These are phyloP conservation scores for Gnathonemus echidnorhynchus DNA, from an alignment of 2,113 vertebrate genomes.

Conservation along the genomic window DNA sequence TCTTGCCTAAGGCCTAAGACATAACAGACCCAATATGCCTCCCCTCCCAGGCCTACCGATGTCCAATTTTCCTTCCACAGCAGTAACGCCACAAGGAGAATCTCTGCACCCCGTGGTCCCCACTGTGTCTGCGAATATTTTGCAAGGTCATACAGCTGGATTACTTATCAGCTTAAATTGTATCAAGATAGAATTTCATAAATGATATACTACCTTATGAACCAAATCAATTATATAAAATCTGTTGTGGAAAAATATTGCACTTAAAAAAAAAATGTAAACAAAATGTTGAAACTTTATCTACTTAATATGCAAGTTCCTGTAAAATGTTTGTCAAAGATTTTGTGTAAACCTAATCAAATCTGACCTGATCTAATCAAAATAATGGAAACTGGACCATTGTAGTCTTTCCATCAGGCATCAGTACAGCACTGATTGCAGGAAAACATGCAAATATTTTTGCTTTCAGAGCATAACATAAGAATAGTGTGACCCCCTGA, in stretches of 20 bases:
- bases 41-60: no score
- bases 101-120: background rate
- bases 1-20: no score
- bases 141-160: no score
- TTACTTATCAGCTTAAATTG: no score
- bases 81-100: background rate
- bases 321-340: background rate
- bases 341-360: background rate
- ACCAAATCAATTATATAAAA: no score
- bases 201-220: no score
- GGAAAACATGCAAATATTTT: background rate
- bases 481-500: background rate
- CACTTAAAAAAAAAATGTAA: background rate
- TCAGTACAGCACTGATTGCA: background rate
- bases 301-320: background rate
- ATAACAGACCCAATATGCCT: no score
- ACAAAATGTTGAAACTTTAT: background rate
- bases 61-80: background rate
- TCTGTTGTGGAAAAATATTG: no score
- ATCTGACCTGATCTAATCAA: background rate
- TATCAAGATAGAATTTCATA: no score
- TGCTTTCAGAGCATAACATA: background rate
- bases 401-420: background rate
- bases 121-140: no score
- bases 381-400: background rate